Evolutionary conservation across 2,113 vertebrate genomes (phyloP).

Genomic region (Prionailurus bengalensis): DNA sequence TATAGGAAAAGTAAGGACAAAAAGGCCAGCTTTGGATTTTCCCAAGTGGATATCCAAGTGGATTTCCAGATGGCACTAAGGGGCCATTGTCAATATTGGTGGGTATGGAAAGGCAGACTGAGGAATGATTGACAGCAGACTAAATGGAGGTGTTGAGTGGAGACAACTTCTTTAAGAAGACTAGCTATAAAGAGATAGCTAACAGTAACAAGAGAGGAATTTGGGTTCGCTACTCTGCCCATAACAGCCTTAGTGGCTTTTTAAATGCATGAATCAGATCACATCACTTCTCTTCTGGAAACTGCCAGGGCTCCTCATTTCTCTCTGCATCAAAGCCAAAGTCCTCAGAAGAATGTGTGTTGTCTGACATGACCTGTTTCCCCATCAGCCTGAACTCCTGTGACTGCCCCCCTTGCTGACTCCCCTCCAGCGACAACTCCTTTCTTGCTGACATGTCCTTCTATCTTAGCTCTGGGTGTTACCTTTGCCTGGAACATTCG

Average conservation of each 20-base stretch:
- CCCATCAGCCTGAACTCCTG: background rate
- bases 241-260: background rate
- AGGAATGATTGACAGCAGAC: background rate
- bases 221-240: background rate
- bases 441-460: background rate
- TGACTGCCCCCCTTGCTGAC: background rate
- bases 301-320: background rate
- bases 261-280: background rate
- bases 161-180: background rate
- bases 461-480: background rate
- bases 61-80: background rate
- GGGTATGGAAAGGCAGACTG: background rate
- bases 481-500: background rate
- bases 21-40: background rate
- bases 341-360: background rate
- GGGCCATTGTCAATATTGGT: background rate
- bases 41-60: background rate
- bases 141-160: background rate
- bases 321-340: background rate
- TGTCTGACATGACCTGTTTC: background rate
- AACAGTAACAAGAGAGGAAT: background rate
- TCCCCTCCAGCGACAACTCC: background rate
- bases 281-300: background rate
- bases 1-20: background rate
- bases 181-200: background rate